A percentile compares a stretch with the other conserved stretches of the same genome.
These are phyloP conservation scores for Danio choprae DNA, from an alignment of 2,797 vertebrate genomes.

Conservation along the genomic window DNA sequence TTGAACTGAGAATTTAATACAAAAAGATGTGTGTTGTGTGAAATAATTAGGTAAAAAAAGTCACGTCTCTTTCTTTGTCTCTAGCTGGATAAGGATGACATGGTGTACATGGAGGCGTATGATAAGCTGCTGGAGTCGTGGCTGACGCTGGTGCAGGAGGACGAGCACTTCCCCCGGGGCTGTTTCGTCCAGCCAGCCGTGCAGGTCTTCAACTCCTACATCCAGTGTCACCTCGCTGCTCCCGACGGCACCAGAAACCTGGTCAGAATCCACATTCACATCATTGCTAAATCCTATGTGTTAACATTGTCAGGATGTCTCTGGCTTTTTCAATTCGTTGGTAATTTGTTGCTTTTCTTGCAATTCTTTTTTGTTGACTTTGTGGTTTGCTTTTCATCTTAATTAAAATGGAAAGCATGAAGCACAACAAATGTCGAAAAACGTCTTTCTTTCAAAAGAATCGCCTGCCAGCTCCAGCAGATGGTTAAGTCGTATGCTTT, in stretches of 20 bases:
- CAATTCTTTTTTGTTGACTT: background rate
- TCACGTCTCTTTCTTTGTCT: background rate
- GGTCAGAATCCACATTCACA: constrained; percentile 77
- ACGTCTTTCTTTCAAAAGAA: background rate
- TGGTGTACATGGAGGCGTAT: constrained; percentile 99
- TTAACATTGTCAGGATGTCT: background rate
- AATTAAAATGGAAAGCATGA: constrained; percentile 14
- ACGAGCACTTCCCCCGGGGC: constrained; percentile 97
- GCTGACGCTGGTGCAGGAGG: constrained; percentile 95
- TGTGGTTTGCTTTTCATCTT: constrained; percentile 27
- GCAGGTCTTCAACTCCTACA: constrained; percentile 99
- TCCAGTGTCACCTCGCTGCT: constrained; percentile 97
- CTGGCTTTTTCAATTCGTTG: background rate
- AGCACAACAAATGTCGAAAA: constrained; percentile 25
- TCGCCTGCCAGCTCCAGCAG: background rate
- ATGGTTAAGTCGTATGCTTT: background rate
- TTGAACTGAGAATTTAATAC: background rate
- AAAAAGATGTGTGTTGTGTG: background rate
- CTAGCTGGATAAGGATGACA: constrained; percentile 98
- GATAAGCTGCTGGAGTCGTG: constrained; percentile 97
- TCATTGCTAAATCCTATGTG: background rate
- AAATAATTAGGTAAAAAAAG: background rate
- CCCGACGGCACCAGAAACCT: constrained; percentile 98
- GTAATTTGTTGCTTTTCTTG: constrained; percentile 23
- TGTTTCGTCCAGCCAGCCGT: constrained; percentile 96